Percentiles rank a stretch among this genome's conserved stretches.
Conservation (phyloP, 2,113 vertebrate genomes). For the Emydura subglobosa region DNA sequence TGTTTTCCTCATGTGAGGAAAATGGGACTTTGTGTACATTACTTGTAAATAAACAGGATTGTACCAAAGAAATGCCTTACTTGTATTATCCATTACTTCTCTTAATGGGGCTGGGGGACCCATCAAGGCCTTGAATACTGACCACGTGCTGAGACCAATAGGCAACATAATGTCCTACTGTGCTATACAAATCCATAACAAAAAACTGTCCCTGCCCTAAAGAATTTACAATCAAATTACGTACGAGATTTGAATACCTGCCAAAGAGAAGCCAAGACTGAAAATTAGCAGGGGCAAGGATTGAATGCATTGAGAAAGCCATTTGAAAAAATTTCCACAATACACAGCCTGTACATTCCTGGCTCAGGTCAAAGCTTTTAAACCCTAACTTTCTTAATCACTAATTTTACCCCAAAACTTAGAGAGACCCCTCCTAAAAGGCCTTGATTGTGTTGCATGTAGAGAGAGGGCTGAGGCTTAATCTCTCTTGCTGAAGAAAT, state of each 20-base stretch:
- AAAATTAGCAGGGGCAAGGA: neutral
- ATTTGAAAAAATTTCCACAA: neutral
- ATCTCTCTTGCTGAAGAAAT: neutral
- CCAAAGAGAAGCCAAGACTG: neutral
- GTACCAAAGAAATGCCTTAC: neutral
- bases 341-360: neutral
- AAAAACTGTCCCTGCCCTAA: neutral
- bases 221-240: neutral
- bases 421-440: neutral
- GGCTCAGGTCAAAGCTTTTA: neutral
- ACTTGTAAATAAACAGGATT: neutral
- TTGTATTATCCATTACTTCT: neutral
- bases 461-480: neutral
- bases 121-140: neutral
- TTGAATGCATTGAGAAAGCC: neutral
- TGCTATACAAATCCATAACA: neutral
- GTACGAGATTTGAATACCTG: neutral
- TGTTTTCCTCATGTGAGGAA: neutral
- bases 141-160: neutral
- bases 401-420: neutral
- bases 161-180: neutral
- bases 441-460: neutral
- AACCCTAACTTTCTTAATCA: neutral
- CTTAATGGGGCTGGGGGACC: neutral
- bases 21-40: neutral